phyloP scores from a whole-genome alignment of 2,888 invertebrate genomes.

The Nomada lathburiana region DNA sequence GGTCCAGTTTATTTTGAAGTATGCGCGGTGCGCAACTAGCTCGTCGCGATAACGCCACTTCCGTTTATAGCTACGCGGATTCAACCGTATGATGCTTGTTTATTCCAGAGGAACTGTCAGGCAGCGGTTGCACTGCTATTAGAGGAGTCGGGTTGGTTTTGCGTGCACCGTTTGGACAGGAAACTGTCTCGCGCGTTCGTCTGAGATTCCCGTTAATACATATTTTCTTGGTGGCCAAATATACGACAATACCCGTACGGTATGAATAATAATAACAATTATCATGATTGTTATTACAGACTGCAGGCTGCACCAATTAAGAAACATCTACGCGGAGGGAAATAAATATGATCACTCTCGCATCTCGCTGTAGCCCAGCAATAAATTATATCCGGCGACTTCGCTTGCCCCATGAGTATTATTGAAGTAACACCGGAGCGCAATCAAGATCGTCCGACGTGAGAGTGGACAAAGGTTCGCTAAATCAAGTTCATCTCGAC shows the following conservation, averaged over 20 bases:
- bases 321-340: too few relatives aligned
- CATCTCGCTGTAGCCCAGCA: too few relatives aligned
- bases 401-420: too few relatives aligned
- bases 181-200: neutral
- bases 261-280: too few relatives aligned
- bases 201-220: neutral
- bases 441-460: too few relatives aligned
- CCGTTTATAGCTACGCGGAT: conserved; percentile 39
- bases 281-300: too few relatives aligned
- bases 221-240: neutral
- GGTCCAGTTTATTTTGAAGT: conserved; percentile 55
- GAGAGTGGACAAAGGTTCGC: neutral
- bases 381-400: too few relatives aligned
- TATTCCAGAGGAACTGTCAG: conserved; percentile 56
- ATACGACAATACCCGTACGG: too few relatives aligned
- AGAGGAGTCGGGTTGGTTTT: conserved; percentile 20
- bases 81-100: conserved; percentile 53
- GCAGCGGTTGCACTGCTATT: conserved; percentile 31
- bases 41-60: conserved; percentile 51
- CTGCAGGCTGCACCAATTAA: too few relatives aligned
- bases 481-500: neutral
- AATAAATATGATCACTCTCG: too few relatives aligned
- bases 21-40: conserved; percentile 28
- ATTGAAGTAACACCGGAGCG: too few relatives aligned
- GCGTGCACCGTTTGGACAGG: neutral